Conservation (phyloP, 1,140 invertebrate genomes). For the Drosophila arawakana region DNA sequence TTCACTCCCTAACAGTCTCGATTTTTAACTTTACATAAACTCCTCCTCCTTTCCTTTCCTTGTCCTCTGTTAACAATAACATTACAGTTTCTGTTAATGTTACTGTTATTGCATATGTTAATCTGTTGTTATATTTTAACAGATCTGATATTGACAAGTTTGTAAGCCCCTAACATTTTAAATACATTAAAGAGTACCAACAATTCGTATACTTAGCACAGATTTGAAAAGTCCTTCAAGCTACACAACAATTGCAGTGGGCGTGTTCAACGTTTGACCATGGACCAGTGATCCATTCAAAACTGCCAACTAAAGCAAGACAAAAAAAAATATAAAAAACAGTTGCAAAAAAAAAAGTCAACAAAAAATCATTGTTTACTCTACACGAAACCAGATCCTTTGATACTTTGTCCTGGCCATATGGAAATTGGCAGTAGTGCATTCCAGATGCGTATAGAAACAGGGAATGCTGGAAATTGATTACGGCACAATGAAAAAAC, state of each 20-base stretch:
- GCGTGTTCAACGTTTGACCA: constrained; percentile 40
- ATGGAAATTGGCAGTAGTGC: background rate
- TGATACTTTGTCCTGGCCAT: background rate
- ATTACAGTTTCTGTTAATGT: no score
- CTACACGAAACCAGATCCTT: background rate
- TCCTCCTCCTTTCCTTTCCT: no score
- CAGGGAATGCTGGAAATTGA: background rate
- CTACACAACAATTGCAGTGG: constrained; percentile 26
- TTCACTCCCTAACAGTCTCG: no score
- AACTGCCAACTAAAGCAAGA: constrained; percentile 17
- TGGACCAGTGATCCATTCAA: constrained; percentile 13
- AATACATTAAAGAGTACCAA: background rate
- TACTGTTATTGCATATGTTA: no score
- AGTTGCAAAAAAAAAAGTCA: constrained; percentile 3
- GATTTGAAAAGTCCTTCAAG: background rate
- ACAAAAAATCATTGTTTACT: constrained; percentile 14
- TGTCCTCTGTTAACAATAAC: no score
- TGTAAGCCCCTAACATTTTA: no score
- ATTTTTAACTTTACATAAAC: no score
- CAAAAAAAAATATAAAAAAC: constrained; percentile 17
- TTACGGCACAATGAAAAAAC: constrained; percentile 15
- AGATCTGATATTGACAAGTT: no score
- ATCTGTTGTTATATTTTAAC: no score
- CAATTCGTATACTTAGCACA: background rate
- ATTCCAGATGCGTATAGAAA: background rate